Percentiles rank a stretch among this genome's conserved stretches.
phyloP scores from a whole-genome alignment of 2,797 vertebrate genomes.

The Enteromius fasciolatus region DNA sequence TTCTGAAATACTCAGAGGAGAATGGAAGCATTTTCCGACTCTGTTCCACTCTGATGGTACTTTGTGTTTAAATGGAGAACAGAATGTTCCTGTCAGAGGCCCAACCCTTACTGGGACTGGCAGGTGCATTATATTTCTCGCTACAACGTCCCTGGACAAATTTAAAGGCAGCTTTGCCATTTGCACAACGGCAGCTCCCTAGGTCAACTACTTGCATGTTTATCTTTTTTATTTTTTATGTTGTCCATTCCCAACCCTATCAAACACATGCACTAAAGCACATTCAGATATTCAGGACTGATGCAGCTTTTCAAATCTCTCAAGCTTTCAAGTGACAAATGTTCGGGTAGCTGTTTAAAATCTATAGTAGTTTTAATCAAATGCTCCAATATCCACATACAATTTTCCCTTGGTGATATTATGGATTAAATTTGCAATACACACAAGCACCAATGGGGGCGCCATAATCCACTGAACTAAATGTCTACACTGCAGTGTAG shows the following conservation, averaged over 20 bases:
- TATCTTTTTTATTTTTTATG: constrained; percentile 25
- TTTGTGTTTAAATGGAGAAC: constrained; percentile 78
- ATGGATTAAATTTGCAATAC: neutral
- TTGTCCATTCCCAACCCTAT: neutral
- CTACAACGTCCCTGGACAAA: constrained; percentile 79
- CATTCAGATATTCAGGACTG: constrained; percentile 26
- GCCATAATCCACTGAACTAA: neutral
- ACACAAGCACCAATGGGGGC: neutral
- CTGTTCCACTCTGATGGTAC: constrained; percentile 78
- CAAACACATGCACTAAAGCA: constrained; percentile 22
- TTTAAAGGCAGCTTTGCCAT: constrained; percentile 70
- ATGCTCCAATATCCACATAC: neutral
- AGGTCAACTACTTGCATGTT: constrained; percentile 47
- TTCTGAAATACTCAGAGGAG: constrained; percentile 67
- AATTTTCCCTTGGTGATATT: neutral
- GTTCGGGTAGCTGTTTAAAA: neutral
- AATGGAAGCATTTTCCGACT: constrained; percentile 64
- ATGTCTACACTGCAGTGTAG: neutral
- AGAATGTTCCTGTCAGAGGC: constrained; percentile 77
- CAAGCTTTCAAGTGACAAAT: neutral
- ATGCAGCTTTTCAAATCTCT: constrained; percentile 39
- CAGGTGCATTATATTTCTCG: constrained; percentile 80
- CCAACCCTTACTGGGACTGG: constrained; percentile 76
- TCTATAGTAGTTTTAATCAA: neutral
- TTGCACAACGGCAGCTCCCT: constrained; percentile 22